phyloP scores from a whole-genome alignment of 2,888 invertebrate genomes.

The Campoplex nolae region DNA sequence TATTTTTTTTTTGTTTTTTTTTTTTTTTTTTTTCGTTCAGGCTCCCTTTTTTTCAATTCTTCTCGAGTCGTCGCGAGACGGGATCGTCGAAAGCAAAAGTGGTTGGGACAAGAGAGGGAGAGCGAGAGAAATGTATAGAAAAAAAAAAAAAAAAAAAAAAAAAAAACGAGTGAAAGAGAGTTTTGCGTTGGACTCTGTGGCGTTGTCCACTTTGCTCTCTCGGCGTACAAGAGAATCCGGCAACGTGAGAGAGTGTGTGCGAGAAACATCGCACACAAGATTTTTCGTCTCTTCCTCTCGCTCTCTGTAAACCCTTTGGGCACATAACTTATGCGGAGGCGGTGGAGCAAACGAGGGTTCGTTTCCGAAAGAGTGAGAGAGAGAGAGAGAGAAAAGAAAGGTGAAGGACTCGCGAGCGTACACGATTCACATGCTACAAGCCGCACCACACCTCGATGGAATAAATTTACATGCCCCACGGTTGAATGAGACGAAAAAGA shows the following conservation, averaged over 20 bases:
- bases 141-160: constrained; percentile 45
- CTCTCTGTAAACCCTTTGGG: constrained; percentile 51
- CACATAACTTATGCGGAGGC: constrained; percentile 79
- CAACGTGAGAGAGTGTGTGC: constrained; percentile 32
- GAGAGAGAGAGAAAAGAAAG: constrained; percentile 22
- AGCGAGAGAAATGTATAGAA: constrained; percentile 28
- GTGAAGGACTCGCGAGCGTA: constrained; percentile 51
- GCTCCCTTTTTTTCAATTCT: constrained; percentile 53
- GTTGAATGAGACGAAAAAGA: constrained; percentile 69
- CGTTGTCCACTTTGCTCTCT: constrained; percentile 42
- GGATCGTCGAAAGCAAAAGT: constrained; percentile 78
- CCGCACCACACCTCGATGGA: constrained; percentile 80
- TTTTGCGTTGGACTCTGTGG: constrained; percentile 29
- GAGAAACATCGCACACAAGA: constrained; percentile 30
- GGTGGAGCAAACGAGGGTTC: constrained; percentile 68
- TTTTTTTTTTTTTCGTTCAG: not conserved
- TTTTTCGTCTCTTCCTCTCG: constrained; percentile 34
- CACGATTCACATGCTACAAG: constrained; percentile 75
- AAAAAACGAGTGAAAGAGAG: not conserved
- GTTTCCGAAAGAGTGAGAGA: constrained; percentile 53
- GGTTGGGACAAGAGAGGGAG: constrained; percentile 61
- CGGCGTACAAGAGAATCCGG: constrained; percentile 47
- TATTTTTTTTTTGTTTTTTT: constrained; percentile 38
- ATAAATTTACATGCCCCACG: constrained; percentile 81
- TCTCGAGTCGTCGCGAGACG: constrained; percentile 59